phyloP scores from a whole-genome alignment of 2,797 vertebrate genomes.

The Hyperoplus immaculatus region DNA sequence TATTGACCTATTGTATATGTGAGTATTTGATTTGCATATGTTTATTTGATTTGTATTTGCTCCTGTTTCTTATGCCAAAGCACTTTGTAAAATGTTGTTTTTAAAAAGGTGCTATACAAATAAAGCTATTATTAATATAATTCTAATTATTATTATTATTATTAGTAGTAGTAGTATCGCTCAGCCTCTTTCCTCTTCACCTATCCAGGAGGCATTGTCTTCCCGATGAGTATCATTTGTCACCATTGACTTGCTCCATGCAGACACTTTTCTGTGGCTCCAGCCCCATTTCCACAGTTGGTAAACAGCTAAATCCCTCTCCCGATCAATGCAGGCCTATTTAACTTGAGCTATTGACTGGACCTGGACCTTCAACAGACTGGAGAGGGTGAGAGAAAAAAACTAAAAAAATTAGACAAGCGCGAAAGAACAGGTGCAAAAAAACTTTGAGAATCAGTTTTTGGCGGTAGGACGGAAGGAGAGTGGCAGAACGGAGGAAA shows the following conservation, averaged over 20 bases:
- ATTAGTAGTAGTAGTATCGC: not conserved
- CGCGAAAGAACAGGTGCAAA: slow-evolving; percentile 57
- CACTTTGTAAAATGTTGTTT: too few relatives aligned
- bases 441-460: slow-evolving; percentile 71
- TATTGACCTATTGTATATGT: too few relatives aligned
- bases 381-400: slow-evolving; percentile 55
- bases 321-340: slow-evolving; percentile 77
- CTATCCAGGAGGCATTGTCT: slow-evolving; percentile 66
- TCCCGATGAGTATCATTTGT: slow-evolving; percentile 70
- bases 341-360: slow-evolving; percentile 80
- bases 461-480: slow-evolving; percentile 44
- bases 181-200: slow-evolving; percentile 50
- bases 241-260: slow-evolving; percentile 59
- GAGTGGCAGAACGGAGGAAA: slow-evolving; percentile 47
- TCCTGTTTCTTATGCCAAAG: too few relatives aligned
- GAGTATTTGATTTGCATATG: too few relatives aligned
- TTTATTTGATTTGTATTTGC: too few relatives aligned
- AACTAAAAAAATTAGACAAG: slow-evolving; percentile 75
- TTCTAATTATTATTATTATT: too few relatives aligned
- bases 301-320: slow-evolving; percentile 80
- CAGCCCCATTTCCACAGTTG: slow-evolving; percentile 71
- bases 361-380: slow-evolving; percentile 58
- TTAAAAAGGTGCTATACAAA: too few relatives aligned
- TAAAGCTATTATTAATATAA: too few relatives aligned
- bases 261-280: slow-evolving; percentile 48